Evolutionary conservation across 2,888 invertebrate genomes (phyloP), one percentile per base, ranked within the genome.

Genomic region (Bombylius major): DNA sequence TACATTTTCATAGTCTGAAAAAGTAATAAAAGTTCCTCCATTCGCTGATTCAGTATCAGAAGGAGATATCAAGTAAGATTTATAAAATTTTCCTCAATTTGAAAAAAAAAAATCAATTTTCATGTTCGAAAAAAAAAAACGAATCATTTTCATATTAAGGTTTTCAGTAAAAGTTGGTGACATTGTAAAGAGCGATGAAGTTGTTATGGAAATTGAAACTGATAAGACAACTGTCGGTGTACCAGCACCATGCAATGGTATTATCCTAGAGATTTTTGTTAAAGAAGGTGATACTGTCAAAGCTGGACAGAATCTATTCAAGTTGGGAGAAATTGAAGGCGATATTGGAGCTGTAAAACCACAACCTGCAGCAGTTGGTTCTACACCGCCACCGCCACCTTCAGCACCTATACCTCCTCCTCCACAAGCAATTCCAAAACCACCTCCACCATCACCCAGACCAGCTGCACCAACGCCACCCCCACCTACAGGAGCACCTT

Each of bases 11-110:
- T 14, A 53, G 48, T 53, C 53, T 7, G 45, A 50, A 11, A 42
- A 70, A 50, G 60, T 66, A 9, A 64, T 73, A 8, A 84, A 83
- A 62, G 89, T 91, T 42, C 99, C 99, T 4, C 82, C 86, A n/a
- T 97, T 97, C 73, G 94, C 99, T 0, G 99, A 99, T 69, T 98
- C 98, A 49, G 89, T 99, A 46, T 86, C 90, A 50, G 95, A 92
- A 73, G 98, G 99, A 59, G 98, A 98, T 76, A 84, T 95, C 55
- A 91, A 89, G 83, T 92, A 66, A 65, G 62, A 62, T 11, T 42
- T 46, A 3, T 42, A 12, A 11, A 42, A 8, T 11, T 42, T 23
- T 23, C 23, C 23, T 14, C 46, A 14, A 5, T 23, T 46, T 14
- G 4, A 23, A 23, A 23, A 3, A 23, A 23, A 3, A 23, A 23